Conservation (phyloP, 2,888 invertebrate genomes). For the Corbicula japonica region DNA sequence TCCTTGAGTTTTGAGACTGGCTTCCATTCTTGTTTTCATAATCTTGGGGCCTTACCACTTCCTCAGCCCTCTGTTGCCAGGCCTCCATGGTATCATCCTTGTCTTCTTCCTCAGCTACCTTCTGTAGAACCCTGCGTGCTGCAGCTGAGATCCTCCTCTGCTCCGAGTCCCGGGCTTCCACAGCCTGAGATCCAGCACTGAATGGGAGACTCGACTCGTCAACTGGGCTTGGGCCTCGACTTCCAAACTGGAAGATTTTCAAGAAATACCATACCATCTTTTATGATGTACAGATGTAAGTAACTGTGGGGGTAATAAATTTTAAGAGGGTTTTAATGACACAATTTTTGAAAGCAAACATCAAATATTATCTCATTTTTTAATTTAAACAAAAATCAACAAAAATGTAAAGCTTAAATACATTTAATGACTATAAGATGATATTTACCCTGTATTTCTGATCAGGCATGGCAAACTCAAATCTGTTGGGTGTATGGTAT, state of each 20-base stretch:
- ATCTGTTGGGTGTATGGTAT: slow-evolving; percentile 83
- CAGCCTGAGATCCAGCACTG: slow-evolving; percentile 40
- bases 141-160: slow-evolving; percentile 72
- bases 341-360: too few species aligned
- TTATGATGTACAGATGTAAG: too few species aligned
- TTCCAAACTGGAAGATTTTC: slow-evolving; percentile 70
- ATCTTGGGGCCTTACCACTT: slow-evolving; percentile 79
- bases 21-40: too few species aligned
- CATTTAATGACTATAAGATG: too few species aligned
- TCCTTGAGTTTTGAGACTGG: too few species aligned
- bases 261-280: too few species aligned
- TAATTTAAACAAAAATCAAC: too few species aligned
- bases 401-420: too few species aligned
- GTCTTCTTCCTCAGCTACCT: slow-evolving; percentile 62
- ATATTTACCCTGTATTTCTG: slow-evolving; percentile 79
- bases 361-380: too few species aligned
- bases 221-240: slow-evolving; percentile 62
- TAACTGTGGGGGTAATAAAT: too few species aligned
- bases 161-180: slow-evolving; percentile 45
- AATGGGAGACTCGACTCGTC: slow-evolving; percentile 32
- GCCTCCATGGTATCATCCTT: slow-evolving; percentile 72
- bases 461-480: slow-evolving; percentile 71
- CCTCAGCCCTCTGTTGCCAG: slow-evolving; percentile 80
- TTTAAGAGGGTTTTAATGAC: too few species aligned
- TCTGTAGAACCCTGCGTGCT: slow-evolving; percentile 78